Evolutionary conservation across 2,888 invertebrate species (phyloP), one percentile per base, ranked within the genome.

Genomic region (Heliconius hortense): DNA sequence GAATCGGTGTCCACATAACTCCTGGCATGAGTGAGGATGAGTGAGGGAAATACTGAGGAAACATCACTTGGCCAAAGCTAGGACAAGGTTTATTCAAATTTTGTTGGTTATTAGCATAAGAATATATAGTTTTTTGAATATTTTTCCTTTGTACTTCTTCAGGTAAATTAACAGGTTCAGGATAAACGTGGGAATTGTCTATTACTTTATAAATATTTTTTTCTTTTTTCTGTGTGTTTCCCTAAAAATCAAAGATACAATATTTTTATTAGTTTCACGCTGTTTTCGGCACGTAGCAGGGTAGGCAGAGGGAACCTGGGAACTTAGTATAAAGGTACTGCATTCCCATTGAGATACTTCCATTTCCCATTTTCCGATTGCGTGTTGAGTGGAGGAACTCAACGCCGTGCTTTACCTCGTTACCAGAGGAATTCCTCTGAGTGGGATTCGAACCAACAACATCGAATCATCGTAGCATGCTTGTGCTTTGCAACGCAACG

Each of bases 121-220:
- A 53, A 87, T 5, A 75, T 69, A 39, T 59, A 3, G 64, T 56
- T 53, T 10, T 59, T n/a, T n/a, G 35, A 24, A 31, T 75, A 75
- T 69, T 60, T 62, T 63, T 64, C 5, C 63, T 62, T 66, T 67
- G 28, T 67, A 75, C 10, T 69, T 60, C 0, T 86, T 87, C 4
- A 85, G 84, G 2, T 56, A 56, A 56, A 80, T 82, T 0, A 76
- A 77, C 0, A 60, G 89, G 88, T 76, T 89, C 89, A 0, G 87
- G 87, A 43, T 83, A 86, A 1, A 68, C 26, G 11, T 85, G 84
- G 1, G 74, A 77, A 59, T 81, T 84, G 24, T 85, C 83, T 0
- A 79, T 69, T 4, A 82, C 72, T 63, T 74, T 81, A 8, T 82
- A 78, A 43, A 76, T 69, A 24, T 73, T 76, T 35, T 43, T 31